Evolutionary conservation across 2,797 vertebrate genomes (phyloP).

Genomic region (Chelon labrosus): DNA sequence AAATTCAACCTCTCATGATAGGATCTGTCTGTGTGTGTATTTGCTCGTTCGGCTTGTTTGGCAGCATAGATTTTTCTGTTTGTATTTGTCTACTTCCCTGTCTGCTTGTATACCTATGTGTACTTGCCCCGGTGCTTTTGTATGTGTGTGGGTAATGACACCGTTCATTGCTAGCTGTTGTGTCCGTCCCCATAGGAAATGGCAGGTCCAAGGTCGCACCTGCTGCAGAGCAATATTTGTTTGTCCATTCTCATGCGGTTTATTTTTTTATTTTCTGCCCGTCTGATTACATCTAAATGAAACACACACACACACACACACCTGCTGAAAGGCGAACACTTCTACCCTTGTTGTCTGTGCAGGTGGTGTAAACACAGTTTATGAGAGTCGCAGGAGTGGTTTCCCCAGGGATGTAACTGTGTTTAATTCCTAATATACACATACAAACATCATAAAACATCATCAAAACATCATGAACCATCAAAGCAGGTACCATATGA

Average conservation of each 20-base stretch:
- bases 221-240: slow-evolving; percentile 71
- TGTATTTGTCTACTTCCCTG: slow-evolving; percentile 52
- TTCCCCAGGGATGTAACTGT: slow-evolving; percentile 35
- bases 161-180: slow-evolving; percentile 53
- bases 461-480: too few relatives aligned
- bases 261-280: slow-evolving; percentile 30
- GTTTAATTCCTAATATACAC: slow-evolving; percentile 18
- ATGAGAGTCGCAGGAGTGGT: slow-evolving; percentile 16
- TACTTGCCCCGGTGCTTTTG: slow-evolving; percentile 42
- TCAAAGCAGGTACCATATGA: background rate
- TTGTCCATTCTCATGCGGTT: slow-evolving; percentile 37
- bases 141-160: slow-evolving; percentile 63
- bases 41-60: slow-evolving; percentile 29
- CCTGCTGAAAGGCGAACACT: slow-evolving; percentile 33
- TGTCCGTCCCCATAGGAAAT: slow-evolving; percentile 65
- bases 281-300: slow-evolving; percentile 65
- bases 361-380: slow-evolving; percentile 49
- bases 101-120: slow-evolving; percentile 49
- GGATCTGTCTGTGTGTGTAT: slow-evolving; percentile 7
- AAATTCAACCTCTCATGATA: slow-evolving; percentile 52
- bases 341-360: slow-evolving; percentile 29
- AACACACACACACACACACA: slow-evolving; percentile 41
- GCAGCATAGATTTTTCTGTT: slow-evolving; percentile 40
- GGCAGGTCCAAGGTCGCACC: slow-evolving; percentile 72
- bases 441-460: too few relatives aligned